These are phyloP conservation scores for Argya squamiceps DNA, from an alignment of 2,797 vertebrate genomes.

Conservation along the genomic window DNA sequence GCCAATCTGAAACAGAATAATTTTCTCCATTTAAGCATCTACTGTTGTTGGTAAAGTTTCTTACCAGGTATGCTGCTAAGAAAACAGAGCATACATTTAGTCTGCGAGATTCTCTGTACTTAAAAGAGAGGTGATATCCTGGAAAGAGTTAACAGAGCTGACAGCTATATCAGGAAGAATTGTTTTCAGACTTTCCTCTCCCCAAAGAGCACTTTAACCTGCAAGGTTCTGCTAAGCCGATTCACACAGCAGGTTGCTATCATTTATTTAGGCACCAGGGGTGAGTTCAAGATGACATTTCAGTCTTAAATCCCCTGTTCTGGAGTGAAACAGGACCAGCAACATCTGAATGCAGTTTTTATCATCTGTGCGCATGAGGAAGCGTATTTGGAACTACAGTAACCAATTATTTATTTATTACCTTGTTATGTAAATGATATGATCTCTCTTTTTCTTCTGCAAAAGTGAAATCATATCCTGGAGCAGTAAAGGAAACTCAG, in stretches of 20 bases:
- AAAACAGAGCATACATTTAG: background rate
- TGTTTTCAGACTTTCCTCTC: slow-evolving; percentile 37
- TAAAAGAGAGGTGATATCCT: background rate
- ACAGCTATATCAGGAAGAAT: slow-evolving; percentile 51
- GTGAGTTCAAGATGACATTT: slow-evolving; percentile 39
- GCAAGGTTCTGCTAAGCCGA: slow-evolving; percentile 45
- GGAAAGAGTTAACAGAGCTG: slow-evolving; percentile 51
- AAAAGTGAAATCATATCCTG: slow-evolving; percentile 71
- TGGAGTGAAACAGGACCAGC: slow-evolving; percentile 12
- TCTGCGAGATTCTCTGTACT: background rate
- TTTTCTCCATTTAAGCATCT: background rate
- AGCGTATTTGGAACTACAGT: background rate
- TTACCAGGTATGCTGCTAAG: background rate
- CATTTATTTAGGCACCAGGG: slow-evolving; percentile 27
- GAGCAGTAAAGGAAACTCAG: slow-evolving; percentile 53
- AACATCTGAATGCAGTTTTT: slow-evolving; percentile 46
- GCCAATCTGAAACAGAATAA: background rate
- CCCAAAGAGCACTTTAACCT: slow-evolving; percentile 47
- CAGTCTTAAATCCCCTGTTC: slow-evolving; percentile 8
- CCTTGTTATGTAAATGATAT: slow-evolving; percentile 59
- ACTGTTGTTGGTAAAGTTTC: background rate
- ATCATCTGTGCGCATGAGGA: slow-evolving; percentile 9
- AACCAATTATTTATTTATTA: slow-evolving; percentile 55
- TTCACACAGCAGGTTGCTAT: slow-evolving; percentile 46
- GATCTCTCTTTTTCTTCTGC: slow-evolving; percentile 59